These are phyloP conservation scores for Psettodes erumei DNA, from an alignment of 2,113 vertebrate species.

Conservation along the genomic window DNA sequence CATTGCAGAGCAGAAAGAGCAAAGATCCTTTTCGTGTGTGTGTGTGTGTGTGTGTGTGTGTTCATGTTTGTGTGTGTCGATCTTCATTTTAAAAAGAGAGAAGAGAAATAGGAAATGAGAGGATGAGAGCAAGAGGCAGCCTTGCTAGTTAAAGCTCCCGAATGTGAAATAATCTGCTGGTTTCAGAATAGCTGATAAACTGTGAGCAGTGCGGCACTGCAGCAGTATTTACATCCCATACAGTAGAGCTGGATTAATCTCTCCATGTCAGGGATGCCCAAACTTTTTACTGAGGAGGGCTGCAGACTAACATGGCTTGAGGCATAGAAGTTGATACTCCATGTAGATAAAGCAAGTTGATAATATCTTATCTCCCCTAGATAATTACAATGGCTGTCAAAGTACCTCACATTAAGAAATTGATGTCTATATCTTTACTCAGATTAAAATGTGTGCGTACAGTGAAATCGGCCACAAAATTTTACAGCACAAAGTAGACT, in stretches of 20 bases:
- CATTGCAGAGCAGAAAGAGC: slow-evolving; percentile 53
- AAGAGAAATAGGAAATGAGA: slow-evolving; percentile 22
- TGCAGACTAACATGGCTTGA: slow-evolving; percentile 22
- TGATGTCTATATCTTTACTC: slow-evolving; percentile 29
- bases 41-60: slow-evolving; percentile 26
- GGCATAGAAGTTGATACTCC: slow-evolving; percentile 7
- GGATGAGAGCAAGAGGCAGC: slow-evolving; percentile 21
- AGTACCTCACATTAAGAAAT: slow-evolving; percentile 20
- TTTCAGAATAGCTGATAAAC: slow-evolving; percentile 54
- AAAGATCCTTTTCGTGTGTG: slow-evolving; percentile 49
- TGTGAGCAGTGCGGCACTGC: slow-evolving; percentile 66
- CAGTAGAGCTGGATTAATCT: slow-evolving; percentile 39
- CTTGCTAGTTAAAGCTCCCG: slow-evolving; percentile 45
- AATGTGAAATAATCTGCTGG: slow-evolving; percentile 66
- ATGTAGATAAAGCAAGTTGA: slow-evolving; percentile 22
- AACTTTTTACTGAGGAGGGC: slow-evolving; percentile 15
- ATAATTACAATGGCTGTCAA: slow-evolving; percentile 8
- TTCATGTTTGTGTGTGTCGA: background rate
- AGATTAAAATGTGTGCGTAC: slow-evolving; percentile 6
- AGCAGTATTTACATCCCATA: slow-evolving; percentile 35
- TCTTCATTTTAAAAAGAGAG: slow-evolving; percentile 48
- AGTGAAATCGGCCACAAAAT: background rate
- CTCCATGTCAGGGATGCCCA: slow-evolving; percentile 30
- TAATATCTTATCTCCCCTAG: slow-evolving; percentile 26
- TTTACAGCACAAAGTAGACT: no score